Evolutionary conservation across 92 coral and sea anemone genomes (phyloP).

Genomic region (Parazoanthus darwini): DNA sequence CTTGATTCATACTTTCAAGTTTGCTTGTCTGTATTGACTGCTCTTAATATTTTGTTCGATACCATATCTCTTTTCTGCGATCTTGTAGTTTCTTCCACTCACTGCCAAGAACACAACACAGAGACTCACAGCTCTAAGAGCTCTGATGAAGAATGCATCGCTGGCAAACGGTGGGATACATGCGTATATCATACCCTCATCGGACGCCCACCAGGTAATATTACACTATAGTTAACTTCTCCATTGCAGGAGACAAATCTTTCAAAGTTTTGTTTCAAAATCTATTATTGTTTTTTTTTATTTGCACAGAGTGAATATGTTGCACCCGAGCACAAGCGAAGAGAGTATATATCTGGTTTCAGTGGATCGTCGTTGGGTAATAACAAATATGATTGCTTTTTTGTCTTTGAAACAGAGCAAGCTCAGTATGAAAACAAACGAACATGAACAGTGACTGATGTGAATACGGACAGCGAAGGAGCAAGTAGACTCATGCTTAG

Average conservation of each 20-base stretch:
- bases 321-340: constrained; percentile 80
- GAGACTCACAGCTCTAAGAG: constrained; percentile 69
- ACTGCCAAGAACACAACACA: constrained; percentile 71
- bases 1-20: too few relatives aligned
- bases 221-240: neutral
- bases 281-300: neutral
- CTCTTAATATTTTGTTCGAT: neutral
- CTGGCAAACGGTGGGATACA: constrained; percentile 65
- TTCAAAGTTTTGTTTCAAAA: neutral
- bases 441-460: too few relatives aligned
- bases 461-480: too few relatives aligned
- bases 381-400: neutral
- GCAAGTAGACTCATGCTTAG: too few relatives aligned
- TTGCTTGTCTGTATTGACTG: neutral
- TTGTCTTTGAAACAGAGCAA: neutral
- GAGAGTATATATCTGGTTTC: constrained; percentile 90
- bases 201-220: constrained; percentile 90
- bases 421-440: neutral
- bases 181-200: constrained; percentile 87
- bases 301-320: constrained; percentile 87
- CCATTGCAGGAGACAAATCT: neutral
- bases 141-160: constrained; percentile 53
- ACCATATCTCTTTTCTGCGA: neutral
- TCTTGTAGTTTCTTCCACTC: constrained; percentile 69
- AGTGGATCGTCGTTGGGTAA: constrained; percentile 82